phyloP scores from a whole-genome alignment of 2,113 vertebrate species.

The Hemicordylus capensis region DNA sequence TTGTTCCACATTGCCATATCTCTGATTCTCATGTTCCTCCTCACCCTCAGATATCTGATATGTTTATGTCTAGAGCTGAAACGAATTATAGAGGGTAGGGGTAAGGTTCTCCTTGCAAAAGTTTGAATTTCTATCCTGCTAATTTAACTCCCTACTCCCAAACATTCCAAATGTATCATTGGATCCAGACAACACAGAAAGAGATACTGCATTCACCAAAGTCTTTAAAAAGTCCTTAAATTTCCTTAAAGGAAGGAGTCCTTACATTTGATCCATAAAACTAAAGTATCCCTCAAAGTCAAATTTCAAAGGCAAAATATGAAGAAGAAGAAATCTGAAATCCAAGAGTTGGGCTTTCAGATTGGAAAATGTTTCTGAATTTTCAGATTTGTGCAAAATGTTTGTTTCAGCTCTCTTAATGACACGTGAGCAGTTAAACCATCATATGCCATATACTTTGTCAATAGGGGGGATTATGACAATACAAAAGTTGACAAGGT shows the following conservation, averaged over 20 bases:
- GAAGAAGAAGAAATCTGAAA: not conserved
- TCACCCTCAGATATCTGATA: constrained; percentile 25
- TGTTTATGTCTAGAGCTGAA: constrained; percentile 1
- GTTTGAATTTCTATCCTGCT: not conserved
- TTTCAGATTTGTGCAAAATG: not conserved
- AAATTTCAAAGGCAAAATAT: not conserved
- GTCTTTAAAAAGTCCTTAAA: too few relatives aligned
- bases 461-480: not conserved
- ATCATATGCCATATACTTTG: not conserved
- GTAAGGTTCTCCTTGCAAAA: not conserved
- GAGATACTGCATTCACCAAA: not conserved
- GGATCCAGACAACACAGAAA: not conserved
- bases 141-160: not conserved
- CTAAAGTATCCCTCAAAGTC: not conserved
- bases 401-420: not conserved
- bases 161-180: not conserved
- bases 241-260: too few relatives aligned
- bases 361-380: not conserved
- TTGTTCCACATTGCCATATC: constrained; percentile 16
- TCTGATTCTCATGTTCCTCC: constrained; percentile 36
- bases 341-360: not conserved
- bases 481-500: not conserved
- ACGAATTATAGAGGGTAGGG: not conserved
- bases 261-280: not conserved
- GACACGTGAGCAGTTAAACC: not conserved